Conservation (phyloP, 2,113 vertebrate species). For the Limnothrissa miodon region DNA sequence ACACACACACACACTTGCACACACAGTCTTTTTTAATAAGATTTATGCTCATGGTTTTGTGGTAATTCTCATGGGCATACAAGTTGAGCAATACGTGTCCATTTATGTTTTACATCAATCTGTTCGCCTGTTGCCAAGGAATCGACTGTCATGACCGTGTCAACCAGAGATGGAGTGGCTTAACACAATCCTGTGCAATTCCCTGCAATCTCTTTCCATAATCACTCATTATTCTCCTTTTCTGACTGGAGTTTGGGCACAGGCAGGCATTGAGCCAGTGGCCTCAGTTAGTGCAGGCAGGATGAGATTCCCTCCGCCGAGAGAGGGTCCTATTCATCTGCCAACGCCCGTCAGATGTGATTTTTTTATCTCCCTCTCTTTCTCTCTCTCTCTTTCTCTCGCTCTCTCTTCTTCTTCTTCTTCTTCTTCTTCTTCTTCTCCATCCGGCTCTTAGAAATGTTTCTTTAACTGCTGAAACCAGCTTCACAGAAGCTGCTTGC, state of each 20-base stretch:
- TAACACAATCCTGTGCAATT: background rate
- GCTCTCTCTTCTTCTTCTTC: background rate
- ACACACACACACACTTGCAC: background rate
- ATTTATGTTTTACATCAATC: background rate
- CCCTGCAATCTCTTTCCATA: background rate
- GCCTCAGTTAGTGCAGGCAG: background rate
- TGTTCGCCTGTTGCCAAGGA: background rate
- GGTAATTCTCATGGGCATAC: background rate
- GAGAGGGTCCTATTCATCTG: slow-evolving; percentile 13
- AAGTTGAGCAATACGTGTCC: background rate
- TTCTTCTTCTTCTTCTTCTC: background rate
- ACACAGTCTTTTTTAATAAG: background rate
- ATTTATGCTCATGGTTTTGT: background rate
- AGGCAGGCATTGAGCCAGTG: background rate
- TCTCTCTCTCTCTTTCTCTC: background rate
- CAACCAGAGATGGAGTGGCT: background rate
- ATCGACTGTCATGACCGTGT: background rate
- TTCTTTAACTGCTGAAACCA: background rate
- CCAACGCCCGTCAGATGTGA: background rate
- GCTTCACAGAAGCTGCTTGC: background rate
- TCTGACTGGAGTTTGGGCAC: slow-evolving; percentile 5
- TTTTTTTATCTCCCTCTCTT: background rate
- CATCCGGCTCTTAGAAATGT: background rate
- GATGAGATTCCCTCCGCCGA: background rate
- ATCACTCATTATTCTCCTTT: background rate